These are phyloP conservation scores for Falco concolor DNA, from an alignment of 2,797 vertebrate genomes.

Conservation along the genomic window DNA sequence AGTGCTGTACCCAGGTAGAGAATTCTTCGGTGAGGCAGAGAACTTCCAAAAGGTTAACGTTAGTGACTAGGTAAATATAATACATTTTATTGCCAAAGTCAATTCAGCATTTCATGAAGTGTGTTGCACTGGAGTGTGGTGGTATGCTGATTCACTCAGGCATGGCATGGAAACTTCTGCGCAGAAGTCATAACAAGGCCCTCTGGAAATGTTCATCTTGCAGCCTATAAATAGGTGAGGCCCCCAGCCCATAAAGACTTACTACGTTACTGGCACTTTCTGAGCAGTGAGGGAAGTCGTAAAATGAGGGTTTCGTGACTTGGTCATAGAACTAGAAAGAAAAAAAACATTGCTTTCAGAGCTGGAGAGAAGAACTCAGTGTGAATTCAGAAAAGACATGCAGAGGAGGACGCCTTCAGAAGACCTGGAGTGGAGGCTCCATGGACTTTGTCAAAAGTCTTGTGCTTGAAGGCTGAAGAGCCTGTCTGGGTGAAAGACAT, in stretches of 20 bases:
- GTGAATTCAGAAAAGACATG: not conserved
- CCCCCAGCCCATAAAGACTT: not conserved
- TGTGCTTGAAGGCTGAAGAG: not conserved
- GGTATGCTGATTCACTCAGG: not conserved
- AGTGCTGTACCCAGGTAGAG: not conserved
- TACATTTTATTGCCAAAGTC: not conserved
- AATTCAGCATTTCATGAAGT: not conserved
- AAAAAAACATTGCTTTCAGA: not conserved
- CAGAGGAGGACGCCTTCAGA: not conserved
- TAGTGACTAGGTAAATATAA: not conserved
- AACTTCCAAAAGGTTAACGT: not conserved
- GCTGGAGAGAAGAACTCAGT: not conserved
- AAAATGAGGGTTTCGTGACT: not conserved
- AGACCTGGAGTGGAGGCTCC: not conserved
- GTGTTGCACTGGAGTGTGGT: not conserved
- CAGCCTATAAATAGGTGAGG: constrained; percentile 44
- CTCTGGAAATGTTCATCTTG: constrained; percentile 15
- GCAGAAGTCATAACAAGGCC: not conserved
- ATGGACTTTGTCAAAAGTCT: rapidly evolving
- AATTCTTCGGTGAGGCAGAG: not conserved
- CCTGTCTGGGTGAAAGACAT: rapidly evolving
- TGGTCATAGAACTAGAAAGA: not conserved
- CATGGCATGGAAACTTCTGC: constrained; percentile 4
- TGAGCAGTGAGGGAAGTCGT: not conserved
- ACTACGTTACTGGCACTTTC: not conserved